Evolutionary conservation across 1,140 invertebrate species (phyloP).

Genomic region (Lordiphosa stackelbergi): DNA sequence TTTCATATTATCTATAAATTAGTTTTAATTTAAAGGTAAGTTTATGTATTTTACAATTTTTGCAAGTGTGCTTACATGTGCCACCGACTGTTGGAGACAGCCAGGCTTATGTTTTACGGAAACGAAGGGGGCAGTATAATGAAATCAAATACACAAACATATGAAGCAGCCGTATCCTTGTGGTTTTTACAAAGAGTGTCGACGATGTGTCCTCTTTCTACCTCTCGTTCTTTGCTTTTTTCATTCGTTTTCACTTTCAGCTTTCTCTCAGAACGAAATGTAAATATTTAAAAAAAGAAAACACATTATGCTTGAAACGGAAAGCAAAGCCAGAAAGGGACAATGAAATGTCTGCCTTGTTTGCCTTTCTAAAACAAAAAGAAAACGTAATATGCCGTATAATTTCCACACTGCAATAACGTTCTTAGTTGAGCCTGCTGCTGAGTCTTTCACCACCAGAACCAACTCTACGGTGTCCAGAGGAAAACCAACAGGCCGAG

Average conservation of each 20-base stretch:
- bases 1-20: slow-evolving; percentile 7
- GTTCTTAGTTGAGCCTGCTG: slow-evolving; percentile 15
- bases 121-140: slow-evolving; percentile 33
- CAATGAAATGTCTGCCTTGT: slow-evolving; percentile 26
- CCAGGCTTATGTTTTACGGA: neutral
- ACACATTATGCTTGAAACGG: slow-evolving; percentile 43
- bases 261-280: slow-evolving; percentile 61
- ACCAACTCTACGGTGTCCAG: slow-evolving; percentile 23
- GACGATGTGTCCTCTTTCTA: slow-evolving; percentile 18
- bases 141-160: slow-evolving; percentile 36
- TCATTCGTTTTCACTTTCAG: slow-evolving; percentile 43
- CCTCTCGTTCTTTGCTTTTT: slow-evolving; percentile 12
- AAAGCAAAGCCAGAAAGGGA: slow-evolving; percentile 21
- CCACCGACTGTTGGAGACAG: slow-evolving; percentile 4
- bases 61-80: slow-evolving; percentile 3
- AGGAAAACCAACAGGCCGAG: slow-evolving; percentile 20
- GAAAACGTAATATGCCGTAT: slow-evolving; percentile 36
- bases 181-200: slow-evolving; percentile 57
- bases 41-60: slow-evolving; percentile 12
- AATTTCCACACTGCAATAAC: slow-evolving; percentile 42
- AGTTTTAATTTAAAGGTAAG: slow-evolving; percentile 14
- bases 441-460: slow-evolving; percentile 31
- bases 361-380: slow-evolving; percentile 31
- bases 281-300: slow-evolving; percentile 59
- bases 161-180: slow-evolving; percentile 36